These are phyloP conservation scores for cat (Felis catus) DNA, from an alignment of 2,113 vertebrate genomes.

Conservation along the genomic window DNA sequence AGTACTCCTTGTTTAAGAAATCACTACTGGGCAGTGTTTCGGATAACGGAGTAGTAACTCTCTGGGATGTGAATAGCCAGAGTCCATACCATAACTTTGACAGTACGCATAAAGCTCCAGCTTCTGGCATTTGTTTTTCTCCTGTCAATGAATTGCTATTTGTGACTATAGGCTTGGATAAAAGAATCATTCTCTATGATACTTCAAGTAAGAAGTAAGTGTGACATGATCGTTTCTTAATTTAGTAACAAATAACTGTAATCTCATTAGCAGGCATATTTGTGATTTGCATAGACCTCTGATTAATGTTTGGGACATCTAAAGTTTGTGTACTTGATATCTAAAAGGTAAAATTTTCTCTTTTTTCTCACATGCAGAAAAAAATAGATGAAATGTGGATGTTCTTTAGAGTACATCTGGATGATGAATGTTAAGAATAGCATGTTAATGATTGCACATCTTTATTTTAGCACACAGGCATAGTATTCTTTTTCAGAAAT, in stretches of 20 bases:
- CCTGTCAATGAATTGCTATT: slow-evolving; percentile 95
- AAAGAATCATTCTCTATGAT: slow-evolving; percentile 97
- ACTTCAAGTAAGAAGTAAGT: slow-evolving; percentile 96
- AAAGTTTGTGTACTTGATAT: slow-evolving; percentile 5
- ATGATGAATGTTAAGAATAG: neutral
- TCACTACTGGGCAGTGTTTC: slow-evolving; percentile 94
- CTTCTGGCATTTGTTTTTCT: slow-evolving; percentile 95
- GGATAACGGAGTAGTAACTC: slow-evolving; percentile 92
- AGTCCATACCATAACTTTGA: slow-evolving; percentile 92
- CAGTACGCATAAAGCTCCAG: slow-evolving; percentile 93
- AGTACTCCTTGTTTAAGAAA: slow-evolving; percentile 93
- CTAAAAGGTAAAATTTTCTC: neutral
- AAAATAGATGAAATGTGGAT: neutral
- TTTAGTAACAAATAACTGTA: slow-evolving; percentile 48
- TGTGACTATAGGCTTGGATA: slow-evolving; percentile 96
- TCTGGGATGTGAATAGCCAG: slow-evolving; percentile 97
- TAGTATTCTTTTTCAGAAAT: slow-evolving; percentile 36
- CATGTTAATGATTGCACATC: slow-evolving; percentile 12
- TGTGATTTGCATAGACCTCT: slow-evolving; percentile 18
- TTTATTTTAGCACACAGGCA: neutral
- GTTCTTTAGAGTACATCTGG: neutral
- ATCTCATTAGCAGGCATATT: neutral
- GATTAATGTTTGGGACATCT: neutral
- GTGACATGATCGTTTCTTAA: neutral
- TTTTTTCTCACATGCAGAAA: neutral